These are phyloP conservation scores for Galleria mellonella DNA, from an alignment of 1,140 invertebrate genomes.

Conservation along the genomic window DNA sequence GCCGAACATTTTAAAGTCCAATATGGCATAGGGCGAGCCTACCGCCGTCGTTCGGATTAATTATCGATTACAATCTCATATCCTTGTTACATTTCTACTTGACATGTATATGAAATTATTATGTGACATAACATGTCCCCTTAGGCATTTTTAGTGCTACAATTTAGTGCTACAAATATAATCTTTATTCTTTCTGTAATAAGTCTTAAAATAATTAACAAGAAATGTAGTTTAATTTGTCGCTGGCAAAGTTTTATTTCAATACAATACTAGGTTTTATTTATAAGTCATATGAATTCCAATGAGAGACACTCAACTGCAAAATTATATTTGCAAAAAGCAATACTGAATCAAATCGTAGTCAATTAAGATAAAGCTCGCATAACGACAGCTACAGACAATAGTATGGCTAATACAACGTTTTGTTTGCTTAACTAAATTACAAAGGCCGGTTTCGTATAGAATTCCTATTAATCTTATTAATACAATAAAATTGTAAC, in stretches of 20 bases:
- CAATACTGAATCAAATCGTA: conserved; percentile 65
- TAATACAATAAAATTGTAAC: too few relatives aligned
- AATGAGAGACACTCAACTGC: conserved; percentile 1
- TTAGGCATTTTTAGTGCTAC: conserved; percentile 42
- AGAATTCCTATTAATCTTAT: too few relatives aligned
- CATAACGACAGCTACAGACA: conserved; percentile 57
- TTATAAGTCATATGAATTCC: neutral
- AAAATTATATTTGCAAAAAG: conserved; percentile 23
- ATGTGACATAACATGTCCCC: conserved; percentile 58
- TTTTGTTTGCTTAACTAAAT: conserved; percentile 60
- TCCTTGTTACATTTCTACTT: conserved; percentile 59
- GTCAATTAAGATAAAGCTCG: conserved; percentile 71
- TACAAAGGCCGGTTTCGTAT: too few relatives aligned
- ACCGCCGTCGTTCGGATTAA: too few relatives aligned
- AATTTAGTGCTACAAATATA: conserved; percentile 23
- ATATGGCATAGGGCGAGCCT: too few relatives aligned
- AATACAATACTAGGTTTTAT: too few relatives aligned
- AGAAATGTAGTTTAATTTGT: too few relatives aligned
- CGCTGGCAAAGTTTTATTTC: too few relatives aligned
- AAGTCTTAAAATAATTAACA: too few relatives aligned
- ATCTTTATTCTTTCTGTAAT: neutral
- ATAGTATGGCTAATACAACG: conserved; percentile 63
- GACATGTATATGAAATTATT: conserved; percentile 50
- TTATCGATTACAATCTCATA: conserved; percentile 54
- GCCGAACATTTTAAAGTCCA: too few relatives aligned